These are phyloP conservation scores for Ischnura elegans DNA, from an alignment of 2,888 invertebrate genomes.

Conservation along the genomic window DNA sequence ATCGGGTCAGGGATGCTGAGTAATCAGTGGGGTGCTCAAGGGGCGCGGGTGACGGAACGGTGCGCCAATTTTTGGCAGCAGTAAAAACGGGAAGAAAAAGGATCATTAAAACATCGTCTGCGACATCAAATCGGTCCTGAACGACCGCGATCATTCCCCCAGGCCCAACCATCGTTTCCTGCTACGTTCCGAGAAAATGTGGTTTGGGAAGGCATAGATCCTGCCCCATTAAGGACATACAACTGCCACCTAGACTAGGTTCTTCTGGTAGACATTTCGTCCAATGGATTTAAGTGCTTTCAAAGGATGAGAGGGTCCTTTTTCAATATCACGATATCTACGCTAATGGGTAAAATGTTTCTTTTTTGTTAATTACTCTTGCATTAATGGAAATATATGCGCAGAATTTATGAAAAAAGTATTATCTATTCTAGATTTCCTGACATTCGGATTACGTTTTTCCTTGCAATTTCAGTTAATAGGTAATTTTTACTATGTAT, in stretches of 20 bases:
- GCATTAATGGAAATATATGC: no score
- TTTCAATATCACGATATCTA: no score
- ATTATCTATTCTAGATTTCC: no score
- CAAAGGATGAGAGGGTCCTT: no score
- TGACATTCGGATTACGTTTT: no score
- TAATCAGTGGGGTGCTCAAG: background rate
- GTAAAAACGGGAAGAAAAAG: background rate
- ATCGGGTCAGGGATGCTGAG: background rate
- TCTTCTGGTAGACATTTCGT: background rate
- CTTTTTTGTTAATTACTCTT: no score
- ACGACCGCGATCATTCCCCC: background rate
- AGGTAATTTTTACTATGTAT: no score
- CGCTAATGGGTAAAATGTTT: no score
- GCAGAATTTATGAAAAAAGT: no score
- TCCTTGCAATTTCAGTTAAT: no score
- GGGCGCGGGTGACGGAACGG: background rate
- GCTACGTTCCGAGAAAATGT: background rate
- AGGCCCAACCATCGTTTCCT: background rate
- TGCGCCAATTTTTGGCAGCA: constrained; percentile 7
- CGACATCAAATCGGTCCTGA: background rate
- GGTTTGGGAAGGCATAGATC: background rate
- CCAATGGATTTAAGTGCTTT: no score
- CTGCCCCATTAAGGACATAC: background rate
- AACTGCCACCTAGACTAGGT: background rate
- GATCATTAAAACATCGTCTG: background rate